Evolutionary conservation across 1,140 invertebrate genomes (phyloP).

Genomic region (Magallana angulata): DNA sequence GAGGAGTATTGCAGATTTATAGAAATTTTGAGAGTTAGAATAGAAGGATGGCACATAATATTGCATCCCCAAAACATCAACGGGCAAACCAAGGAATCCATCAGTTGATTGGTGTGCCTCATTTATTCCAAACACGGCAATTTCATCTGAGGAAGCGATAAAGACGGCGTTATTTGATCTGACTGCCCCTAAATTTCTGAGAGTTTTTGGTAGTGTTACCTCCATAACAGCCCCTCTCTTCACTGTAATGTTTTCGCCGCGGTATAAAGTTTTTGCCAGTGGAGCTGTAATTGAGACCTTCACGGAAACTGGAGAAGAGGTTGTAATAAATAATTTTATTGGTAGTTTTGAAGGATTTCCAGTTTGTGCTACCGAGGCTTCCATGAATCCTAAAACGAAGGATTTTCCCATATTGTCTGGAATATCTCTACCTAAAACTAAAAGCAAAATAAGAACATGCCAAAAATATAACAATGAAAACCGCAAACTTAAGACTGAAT

Average conservation of each 20-base stretch:
- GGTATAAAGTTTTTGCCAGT: not conserved
- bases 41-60: conserved; percentile 68
- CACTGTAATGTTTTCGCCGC: conserved; percentile 41
- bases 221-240: conserved; percentile 43
- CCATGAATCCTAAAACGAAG: conserved; percentile 53
- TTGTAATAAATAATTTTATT: conserved; percentile 62
- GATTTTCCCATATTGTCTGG: conserved; percentile 55
- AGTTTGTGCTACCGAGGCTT: not conserved
- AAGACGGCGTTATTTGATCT: conserved; percentile 51
- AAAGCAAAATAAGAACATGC: not conserved
- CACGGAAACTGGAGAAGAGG: conserved; percentile 55
- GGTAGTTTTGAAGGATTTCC: conserved; percentile 4
- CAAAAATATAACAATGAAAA: no score
- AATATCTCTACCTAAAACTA: not conserved
- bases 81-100: conserved; percentile 68
- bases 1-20: conserved; percentile 50
- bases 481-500: no score
- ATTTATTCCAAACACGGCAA: conserved; percentile 65
- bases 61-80: conserved; percentile 63
- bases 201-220: conserved; percentile 39
- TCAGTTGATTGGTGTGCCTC: conserved; percentile 62
- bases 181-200: conserved; percentile 13
- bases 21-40: conserved; percentile 9
- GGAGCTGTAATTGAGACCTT: conserved; percentile 60
- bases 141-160: conserved; percentile 51